Base-by-base conservation (phyloP, 2,888 invertebrate genomes). In the Drosophila mettleri region DNA sequence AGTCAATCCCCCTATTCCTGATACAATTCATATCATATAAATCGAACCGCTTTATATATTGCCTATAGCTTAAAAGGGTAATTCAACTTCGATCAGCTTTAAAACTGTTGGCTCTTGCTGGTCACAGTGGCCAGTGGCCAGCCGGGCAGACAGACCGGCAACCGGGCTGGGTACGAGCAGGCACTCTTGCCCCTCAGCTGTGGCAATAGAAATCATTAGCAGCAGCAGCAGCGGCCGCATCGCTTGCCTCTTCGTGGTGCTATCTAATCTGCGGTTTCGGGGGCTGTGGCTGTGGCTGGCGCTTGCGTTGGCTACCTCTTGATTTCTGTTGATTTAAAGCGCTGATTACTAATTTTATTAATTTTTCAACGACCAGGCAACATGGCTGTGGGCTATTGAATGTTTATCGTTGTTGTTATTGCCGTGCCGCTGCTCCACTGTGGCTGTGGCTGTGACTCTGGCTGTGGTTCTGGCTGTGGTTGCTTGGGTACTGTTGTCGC, bases 261-360 rank as follows among this genome's bases (percentile, higher is more conserved):
- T 89, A 86, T 88, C 89, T 89, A 85, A 85, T 89, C 89, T 88
- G 80, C 60, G 67, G 83, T 70, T 83, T 65, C 57, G 60, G 59
- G 22, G 57, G 65, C 62, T 61, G 60, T 34, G 57, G 65, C 62
- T 61, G 60, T 34, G 54, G 54, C 61, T 65, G 66, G 65, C 63
- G 80, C 69, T 76, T 70, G 79, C 67, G 51, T 54, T 59, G 76
- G 69, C 62, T 80, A 67, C 86, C 89, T 63, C 62, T 69, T 74
- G 74, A 70, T 78, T 75, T 76, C 67, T 74, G 81, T 88, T 86
- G 86, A 88, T 88, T 86, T 86, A 84, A 84, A 57, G 75, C 75
- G 80, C 81, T 86, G 86, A 86, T 86, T 88, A 84, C 86, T 86
- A 86, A 86, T 86, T 86, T 86, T 88, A 86, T 86, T 86, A 86